Evolutionary conservation across 2,113 vertebrate species (phyloP), one percentile per base, ranked within the genome.

Genomic region (Varanus salvator): DNA sequence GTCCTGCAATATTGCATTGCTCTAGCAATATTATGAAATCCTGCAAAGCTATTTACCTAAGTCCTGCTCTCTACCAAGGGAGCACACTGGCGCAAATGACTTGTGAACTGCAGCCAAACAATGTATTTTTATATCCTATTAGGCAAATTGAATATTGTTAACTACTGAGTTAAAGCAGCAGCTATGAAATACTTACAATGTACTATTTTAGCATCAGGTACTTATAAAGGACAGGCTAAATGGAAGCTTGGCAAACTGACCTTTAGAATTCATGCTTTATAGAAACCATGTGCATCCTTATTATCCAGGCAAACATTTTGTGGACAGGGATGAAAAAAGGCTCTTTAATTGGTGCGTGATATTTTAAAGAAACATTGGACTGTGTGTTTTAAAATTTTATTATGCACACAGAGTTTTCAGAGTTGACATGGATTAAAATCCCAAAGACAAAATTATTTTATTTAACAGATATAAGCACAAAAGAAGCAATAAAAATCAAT

Each of bases 141-240:
- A 95, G 91, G 64, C 8, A 93, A 92, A 91, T 87, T 68, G 60
- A 2, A 1, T 80, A 57, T 54, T 93, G 89, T 82, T 86, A 92
- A 90, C 89, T 90, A 85, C 77, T 38, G 15, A 77, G 52, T 27
- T 57, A 52, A 90, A 92, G 23, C 29, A 50, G 69, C 38, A 15
- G 31, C 76, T 44, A 68, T 76, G 92, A 92, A 91, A 90, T 34
- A 75, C 0, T 0, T 38, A 34, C 44, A 81, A 92, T 92, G 94
- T 88, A 80, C 0, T 57, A 82, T 87, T 87, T 86, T 86, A 86
- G 52, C 85, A 86, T 68, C 74, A 50, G 74, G 78, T 72, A 54
- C 84, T 86, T 60, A 25, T 57, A 0, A 91, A 77, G 76, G 85
- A 72, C 44, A 93, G 92, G 78, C 6, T 25, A 72, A 94, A 93